phyloP scores from a whole-genome alignment of 2,797 vertebrate species.

The Platyrinchus mystaceus region DNA sequence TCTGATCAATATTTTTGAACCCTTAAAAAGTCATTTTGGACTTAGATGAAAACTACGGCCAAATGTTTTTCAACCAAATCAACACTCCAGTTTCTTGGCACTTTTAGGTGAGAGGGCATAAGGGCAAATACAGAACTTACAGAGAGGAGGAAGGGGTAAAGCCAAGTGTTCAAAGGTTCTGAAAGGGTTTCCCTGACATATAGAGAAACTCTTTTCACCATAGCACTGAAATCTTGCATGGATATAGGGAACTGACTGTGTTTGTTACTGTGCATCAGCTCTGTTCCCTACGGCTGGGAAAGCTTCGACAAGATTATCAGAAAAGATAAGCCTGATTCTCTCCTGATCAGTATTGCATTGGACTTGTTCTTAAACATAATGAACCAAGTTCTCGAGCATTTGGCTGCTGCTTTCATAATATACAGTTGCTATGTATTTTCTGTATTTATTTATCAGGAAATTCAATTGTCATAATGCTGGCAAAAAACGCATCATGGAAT shows the following conservation, averaged over 20 bases:
- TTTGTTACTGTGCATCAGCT: background rate
- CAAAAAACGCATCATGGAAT: background rate
- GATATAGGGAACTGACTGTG: background rate
- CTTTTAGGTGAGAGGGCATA: background rate
- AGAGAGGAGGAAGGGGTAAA: background rate
- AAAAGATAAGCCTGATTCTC: background rate
- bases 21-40: background rate
- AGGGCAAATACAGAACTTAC: background rate
- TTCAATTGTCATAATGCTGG: background rate
- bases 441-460: background rate
- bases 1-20: background rate
- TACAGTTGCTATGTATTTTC: background rate
- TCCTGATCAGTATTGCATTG: background rate
- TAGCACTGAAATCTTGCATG: background rate
- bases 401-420: background rate
- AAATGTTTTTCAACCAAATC: background rate
- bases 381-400: background rate
- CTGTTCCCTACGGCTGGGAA: background rate
- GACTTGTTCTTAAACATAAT: background rate
- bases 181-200: background rate
- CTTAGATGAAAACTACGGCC: background rate
- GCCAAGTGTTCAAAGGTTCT: background rate
- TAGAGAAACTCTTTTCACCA: background rate
- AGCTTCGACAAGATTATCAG: background rate
- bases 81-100: background rate